A percentile compares a stretch with the other conserved stretches of the same genome.
phyloP scores from a whole-genome alignment of 2,797 vertebrate genomes.

The Helostoma temminkii region DNA sequence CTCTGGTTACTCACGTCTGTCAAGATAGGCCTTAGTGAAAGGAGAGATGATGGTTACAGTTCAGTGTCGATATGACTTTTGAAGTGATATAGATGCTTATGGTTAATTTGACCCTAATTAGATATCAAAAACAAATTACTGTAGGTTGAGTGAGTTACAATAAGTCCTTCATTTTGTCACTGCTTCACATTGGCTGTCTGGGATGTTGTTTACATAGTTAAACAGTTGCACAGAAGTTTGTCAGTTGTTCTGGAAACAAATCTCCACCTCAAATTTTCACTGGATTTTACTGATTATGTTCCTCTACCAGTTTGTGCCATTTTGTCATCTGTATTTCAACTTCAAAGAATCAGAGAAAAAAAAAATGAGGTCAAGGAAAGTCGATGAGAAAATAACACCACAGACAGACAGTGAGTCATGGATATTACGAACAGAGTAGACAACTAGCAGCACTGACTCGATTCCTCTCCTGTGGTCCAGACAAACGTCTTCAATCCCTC shows the following conservation, averaged over 20 bases:
- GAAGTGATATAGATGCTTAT: not conserved
- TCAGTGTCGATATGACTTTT: slow-evolving; percentile 1
- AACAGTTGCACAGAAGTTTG: no score
- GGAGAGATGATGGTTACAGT: slow-evolving; percentile 5
- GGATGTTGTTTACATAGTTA: no score
- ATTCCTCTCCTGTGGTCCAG: slow-evolving; percentile 32
- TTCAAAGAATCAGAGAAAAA: not conserved
- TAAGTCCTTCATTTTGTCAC: no score
- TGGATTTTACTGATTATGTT: not conserved
- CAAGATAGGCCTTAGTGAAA: slow-evolving; percentile 17
- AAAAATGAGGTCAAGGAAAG: slow-evolving; percentile 18
- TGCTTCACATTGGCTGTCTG: no score
- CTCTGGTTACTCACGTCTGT: slow-evolving; percentile 58
- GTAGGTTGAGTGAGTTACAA: no score
- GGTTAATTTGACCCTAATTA: not conserved
- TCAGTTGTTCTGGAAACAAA: not conserved
- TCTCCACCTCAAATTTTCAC: not conserved
- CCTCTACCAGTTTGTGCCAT: not conserved
- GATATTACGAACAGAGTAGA: not conserved
- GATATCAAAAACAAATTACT: no score
- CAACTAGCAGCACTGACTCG: slow-evolving; percentile 17
- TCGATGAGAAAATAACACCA: slow-evolving; percentile 16
- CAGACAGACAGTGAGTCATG: slow-evolving; percentile 45
- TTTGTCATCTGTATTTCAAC: slow-evolving; percentile 16
- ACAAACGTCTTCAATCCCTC: slow-evolving; percentile 10